These are phyloP conservation scores for Eulemur mongoz DNA, from an alignment of 2,797 vertebrate species.

Conservation along the genomic window DNA sequence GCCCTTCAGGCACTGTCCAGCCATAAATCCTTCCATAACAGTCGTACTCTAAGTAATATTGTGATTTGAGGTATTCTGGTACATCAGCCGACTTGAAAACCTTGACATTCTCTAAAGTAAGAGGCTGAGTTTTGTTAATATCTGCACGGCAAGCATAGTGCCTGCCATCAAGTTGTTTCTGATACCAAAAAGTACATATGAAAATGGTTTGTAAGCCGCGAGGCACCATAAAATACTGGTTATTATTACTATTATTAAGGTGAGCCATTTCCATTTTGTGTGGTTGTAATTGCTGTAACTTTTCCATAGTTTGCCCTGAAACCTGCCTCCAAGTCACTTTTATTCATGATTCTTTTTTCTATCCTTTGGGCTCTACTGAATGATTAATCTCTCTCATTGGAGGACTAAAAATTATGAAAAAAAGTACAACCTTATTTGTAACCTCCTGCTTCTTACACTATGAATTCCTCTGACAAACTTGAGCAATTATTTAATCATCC, in stretches of 20 bases:
- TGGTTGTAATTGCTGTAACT: neutral
- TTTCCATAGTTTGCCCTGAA: neutral
- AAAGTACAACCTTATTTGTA: neutral
- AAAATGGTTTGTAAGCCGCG: neutral
- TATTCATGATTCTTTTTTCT: conserved; percentile 20
- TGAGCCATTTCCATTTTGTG: neutral
- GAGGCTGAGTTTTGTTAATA: neutral
- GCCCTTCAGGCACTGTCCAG: neutral
- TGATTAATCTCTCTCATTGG: neutral
- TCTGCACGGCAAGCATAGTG: rapidly evolving
- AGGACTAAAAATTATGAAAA: neutral
- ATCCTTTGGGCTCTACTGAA: neutral
- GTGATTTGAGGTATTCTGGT: neutral
- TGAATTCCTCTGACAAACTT: neutral
- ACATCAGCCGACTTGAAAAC: neutral
- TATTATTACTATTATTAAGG: neutral
- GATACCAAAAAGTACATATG: neutral
- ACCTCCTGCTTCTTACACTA: neutral
- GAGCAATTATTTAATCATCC: neutral
- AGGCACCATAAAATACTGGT: neutral
- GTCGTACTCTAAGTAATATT: neutral
- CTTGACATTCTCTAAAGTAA: neutral
- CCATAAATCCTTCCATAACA: neutral
- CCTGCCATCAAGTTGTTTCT: neutral
- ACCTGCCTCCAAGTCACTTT: neutral